Evolutionary conservation across 2,888 invertebrate species (phyloP).

Genomic region (Agriopis leucophaearia): DNA sequence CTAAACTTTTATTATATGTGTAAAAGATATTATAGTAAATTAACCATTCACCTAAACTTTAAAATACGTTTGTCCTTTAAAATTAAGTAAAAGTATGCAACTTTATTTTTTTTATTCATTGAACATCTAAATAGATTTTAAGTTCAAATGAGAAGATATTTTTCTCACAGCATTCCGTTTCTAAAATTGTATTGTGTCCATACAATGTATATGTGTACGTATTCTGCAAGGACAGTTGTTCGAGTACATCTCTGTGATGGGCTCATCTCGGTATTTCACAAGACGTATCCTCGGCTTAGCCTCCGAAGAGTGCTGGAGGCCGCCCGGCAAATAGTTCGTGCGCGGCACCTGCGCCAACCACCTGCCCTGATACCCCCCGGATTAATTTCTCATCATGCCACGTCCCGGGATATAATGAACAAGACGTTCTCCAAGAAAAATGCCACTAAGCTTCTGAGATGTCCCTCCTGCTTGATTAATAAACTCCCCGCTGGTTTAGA

Average conservation of each 20-base stretch:
- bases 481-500: conserved; percentile 64
- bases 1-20: too few species aligned
- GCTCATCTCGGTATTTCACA: conserved; percentile 40
- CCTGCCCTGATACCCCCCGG: conserved; percentile 68
- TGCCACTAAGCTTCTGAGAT: conserved; percentile 70
- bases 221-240: not conserved
- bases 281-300: conserved; percentile 61
- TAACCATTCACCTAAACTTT: too few species aligned
- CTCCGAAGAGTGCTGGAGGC: conserved; percentile 40
- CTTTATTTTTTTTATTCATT: too few species aligned
- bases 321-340: conserved; percentile 70
- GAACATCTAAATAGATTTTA: too few species aligned
- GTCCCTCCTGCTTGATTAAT: conserved; percentile 77
- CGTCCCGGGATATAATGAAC: conserved; percentile 78
- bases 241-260: conserved; percentile 36
- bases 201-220: not conserved
- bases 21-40: too few species aligned
- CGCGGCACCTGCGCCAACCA: conserved; percentile 72
- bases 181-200: not conserved
- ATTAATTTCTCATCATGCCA: conserved; percentile 84
- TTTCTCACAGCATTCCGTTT: too few species aligned
- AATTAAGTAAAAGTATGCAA: too few species aligned
- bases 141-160: too few species aligned
- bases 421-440: conserved; percentile 71
- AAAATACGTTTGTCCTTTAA: too few species aligned